Conservation (phyloP, 2,797 vertebrate genomes). For the Poecilia picta region DNA sequence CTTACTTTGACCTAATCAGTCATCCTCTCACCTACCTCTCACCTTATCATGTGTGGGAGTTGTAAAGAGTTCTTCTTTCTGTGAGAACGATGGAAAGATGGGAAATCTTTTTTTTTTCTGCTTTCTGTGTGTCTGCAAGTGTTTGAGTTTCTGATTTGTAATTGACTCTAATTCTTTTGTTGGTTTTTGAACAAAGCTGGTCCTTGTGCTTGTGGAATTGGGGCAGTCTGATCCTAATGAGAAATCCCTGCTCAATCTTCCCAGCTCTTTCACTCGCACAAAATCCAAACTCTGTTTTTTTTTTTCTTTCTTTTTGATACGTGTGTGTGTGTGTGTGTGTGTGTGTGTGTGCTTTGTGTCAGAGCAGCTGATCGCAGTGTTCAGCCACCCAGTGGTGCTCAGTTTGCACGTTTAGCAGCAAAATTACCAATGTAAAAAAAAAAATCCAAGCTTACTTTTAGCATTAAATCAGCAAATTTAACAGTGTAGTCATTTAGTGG, state of each 20-base stretch:
- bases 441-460: constrained; percentile 40
- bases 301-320: neutral
- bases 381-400: constrained; percentile 46
- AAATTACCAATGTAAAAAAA: constrained; percentile 49
- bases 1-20: constrained; percentile 30
- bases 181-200: constrained; percentile 70
- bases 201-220: constrained; percentile 76
- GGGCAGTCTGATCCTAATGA: constrained; percentile 78
- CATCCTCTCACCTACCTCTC: constrained; percentile 10
- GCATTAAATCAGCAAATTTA: constrained; percentile 42
- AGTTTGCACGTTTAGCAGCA: constrained; percentile 45
- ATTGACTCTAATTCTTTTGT: constrained; percentile 76
- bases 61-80: constrained; percentile 38
- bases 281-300: constrained; percentile 27
- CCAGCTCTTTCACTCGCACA: constrained; percentile 56
- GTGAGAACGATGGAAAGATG: constrained; percentile 28
- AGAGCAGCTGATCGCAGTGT: constrained; percentile 28
- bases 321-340: constrained; percentile 8
- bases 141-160: constrained; percentile 51
- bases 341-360: neutral
- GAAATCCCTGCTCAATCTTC: constrained; percentile 74
- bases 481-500: constrained; percentile 38
- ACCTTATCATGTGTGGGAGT: constrained; percentile 41
- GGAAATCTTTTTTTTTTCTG: constrained; percentile 22
- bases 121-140: constrained; percentile 16